A percentile compares a stretch with the other conserved stretches of the same genome.
Evolutionary conservation across 2,797 vertebrate genomes (phyloP).

Genomic region (Xiphophorus birchmanni): DNA sequence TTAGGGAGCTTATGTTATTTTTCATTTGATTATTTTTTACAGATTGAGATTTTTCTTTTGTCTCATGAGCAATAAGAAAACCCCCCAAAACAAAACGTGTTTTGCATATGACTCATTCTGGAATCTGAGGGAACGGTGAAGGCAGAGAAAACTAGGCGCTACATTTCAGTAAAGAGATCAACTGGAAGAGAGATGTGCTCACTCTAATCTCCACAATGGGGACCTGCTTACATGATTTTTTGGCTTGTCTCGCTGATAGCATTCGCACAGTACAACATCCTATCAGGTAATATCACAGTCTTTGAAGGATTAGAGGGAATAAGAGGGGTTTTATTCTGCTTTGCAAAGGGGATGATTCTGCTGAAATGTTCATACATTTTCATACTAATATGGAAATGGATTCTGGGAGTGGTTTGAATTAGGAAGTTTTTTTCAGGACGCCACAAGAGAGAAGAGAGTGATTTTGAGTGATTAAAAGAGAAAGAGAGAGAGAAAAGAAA

Average conservation of each 20-base stretch:
- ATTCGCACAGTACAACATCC: constrained; percentile 75
- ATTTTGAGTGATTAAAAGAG: constrained; percentile 40
- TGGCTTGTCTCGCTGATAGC: constrained; percentile 75
- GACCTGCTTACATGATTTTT: constrained; percentile 77
- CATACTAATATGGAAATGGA: constrained; percentile 80
- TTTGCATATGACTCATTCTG: constrained; percentile 27
- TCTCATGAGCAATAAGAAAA: constrained; percentile 17
- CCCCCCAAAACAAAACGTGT: constrained; percentile 14
- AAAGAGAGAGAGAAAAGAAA: constrained; percentile 35
- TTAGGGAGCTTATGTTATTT: neutral
- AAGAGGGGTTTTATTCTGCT: constrained; percentile 76
- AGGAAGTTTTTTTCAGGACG: constrained; percentile 55
- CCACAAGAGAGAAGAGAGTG: constrained; percentile 28
- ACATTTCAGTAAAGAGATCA: constrained; percentile 56
- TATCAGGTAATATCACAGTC: constrained; percentile 82
- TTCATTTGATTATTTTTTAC: neutral
- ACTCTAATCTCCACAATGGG: constrained; percentile 75
- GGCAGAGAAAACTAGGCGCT: constrained; percentile 45
- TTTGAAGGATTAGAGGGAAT: constrained; percentile 83
- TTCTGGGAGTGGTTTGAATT: constrained; percentile 49
- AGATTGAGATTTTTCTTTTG: constrained; percentile 6
- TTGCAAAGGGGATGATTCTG: constrained; percentile 78
- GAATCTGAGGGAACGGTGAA: neutral
- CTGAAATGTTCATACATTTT: constrained; percentile 73
- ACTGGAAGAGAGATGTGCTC: constrained; percentile 51